phyloP scores from a whole-genome alignment of 2,113 vertebrate species.

The Silurus meridionalis region DNA sequence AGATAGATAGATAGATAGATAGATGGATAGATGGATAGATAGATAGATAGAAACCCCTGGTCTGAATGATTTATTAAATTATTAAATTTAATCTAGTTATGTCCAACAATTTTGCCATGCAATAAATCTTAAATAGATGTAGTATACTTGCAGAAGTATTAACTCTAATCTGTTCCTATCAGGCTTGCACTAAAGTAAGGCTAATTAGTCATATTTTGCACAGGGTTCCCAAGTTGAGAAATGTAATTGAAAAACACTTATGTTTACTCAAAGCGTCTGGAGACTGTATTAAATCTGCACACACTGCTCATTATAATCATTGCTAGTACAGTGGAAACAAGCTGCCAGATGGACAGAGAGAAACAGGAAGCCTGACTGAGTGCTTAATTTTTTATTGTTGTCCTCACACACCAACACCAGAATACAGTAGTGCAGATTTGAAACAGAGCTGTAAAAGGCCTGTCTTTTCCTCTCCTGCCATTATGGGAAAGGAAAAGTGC shows the following conservation, averaged over 20 bases:
- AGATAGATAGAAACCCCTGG: too few relatives aligned
- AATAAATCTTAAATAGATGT: neutral
- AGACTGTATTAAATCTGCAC: conserved; percentile 20
- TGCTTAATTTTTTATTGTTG: neutral
- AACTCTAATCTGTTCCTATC: conserved; percentile 6
- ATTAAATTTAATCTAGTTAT: too few relatives aligned
- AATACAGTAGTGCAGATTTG: conserved; percentile 32
- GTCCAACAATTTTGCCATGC: neutral
- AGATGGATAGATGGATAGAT: too few relatives aligned
- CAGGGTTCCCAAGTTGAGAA: conserved; percentile 17
- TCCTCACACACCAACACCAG: conserved; percentile 36
- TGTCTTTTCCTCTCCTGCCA: neutral
- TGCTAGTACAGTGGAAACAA: conserved; percentile 8
- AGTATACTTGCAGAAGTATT: neutral
- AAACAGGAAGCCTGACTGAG: conserved; percentile 36
- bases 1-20: too few relatives aligned
- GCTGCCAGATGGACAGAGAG: conserved; percentile 30
- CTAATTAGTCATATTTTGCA: conserved; percentile 32
- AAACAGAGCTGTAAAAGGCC: neutral
- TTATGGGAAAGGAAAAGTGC: neutral
- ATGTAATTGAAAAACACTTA: conserved; percentile 41
- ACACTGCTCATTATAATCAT: conserved; percentile 29
- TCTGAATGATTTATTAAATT: too few relatives aligned
- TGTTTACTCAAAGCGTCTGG: conserved; percentile 27
- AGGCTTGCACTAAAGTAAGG: conserved; percentile 10